These are phyloP conservation scores for Cyclophora albipunctata DNA, from an alignment of 2,888 invertebrate genomes.

Conservation along the genomic window DNA sequence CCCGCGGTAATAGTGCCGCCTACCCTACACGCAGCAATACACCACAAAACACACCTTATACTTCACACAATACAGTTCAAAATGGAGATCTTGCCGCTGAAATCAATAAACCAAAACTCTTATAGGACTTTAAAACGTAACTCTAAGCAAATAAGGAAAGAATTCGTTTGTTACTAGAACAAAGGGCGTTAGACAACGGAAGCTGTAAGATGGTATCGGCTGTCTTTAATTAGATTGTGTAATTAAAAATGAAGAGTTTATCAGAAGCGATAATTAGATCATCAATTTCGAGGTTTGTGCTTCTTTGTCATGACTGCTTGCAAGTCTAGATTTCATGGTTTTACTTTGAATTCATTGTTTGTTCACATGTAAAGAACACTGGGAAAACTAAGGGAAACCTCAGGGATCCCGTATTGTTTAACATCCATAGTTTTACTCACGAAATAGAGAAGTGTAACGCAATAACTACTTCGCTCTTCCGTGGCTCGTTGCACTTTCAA, in stretches of 20 bases:
- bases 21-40: constrained; percentile 27
- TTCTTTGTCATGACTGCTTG: constrained; percentile 21
- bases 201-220: constrained; percentile 44
- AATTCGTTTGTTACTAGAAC: constrained; percentile 10
- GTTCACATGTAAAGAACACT: too few species aligned
- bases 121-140: neutral
- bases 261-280: constrained; percentile 61
- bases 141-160: constrained; percentile 3
- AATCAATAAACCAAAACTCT: constrained; percentile 2
- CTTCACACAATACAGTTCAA: neutral
- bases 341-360: constrained; percentile 2
- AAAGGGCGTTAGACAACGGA: constrained; percentile 55
- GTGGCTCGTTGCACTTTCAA: too few species aligned
- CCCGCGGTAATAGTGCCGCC: constrained; percentile 56
- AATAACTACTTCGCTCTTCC: too few species aligned
- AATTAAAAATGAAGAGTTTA: constrained; percentile 56
- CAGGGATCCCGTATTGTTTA: too few species aligned
- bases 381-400: too few species aligned
- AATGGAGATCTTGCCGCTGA: constrained; percentile 1
- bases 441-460: too few species aligned
- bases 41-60: constrained; percentile 7
- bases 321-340: too few species aligned
- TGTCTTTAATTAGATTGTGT: constrained; percentile 61
- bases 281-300: constrained; percentile 40
- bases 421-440: too few species aligned